Conservation (phyloP, 1,140 invertebrate genomes). For the Trissolcus basalis region DNA sequence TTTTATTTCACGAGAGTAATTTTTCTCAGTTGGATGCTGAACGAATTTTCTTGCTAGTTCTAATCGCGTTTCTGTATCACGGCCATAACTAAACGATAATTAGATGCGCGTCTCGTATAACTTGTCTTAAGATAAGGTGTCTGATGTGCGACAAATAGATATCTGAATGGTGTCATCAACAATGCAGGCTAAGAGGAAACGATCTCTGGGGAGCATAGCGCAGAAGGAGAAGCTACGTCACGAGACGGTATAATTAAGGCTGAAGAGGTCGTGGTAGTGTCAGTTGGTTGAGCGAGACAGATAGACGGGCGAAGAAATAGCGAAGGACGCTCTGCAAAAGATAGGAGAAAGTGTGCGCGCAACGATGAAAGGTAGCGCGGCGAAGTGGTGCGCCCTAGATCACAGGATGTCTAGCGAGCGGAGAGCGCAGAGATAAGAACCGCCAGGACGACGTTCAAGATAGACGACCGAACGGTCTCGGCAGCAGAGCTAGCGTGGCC, state of each 20-base stretch:
- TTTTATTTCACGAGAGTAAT: no score
- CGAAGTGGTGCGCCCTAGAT: conserved; percentile 70
- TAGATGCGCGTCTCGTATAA: conserved; percentile 19
- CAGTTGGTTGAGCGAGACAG: conserved; percentile 30
- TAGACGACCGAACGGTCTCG: conserved; percentile 74
- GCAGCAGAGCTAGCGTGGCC: conserved; percentile 62
- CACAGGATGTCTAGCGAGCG: conserved; percentile 74
- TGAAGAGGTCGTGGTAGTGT: conserved; percentile 51
- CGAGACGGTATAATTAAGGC: conserved; percentile 53
- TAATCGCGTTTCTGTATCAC: conserved; percentile 9
- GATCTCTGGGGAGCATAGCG: conserved; percentile 27
- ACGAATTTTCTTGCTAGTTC: not conserved
- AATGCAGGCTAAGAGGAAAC: conserved; percentile 40
- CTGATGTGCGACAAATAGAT: conserved; percentile 35
- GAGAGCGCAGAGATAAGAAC: conserved; percentile 76
- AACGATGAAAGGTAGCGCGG: conserved; percentile 9
- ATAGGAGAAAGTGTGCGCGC: conserved; percentile 33
- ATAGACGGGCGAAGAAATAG: conserved; percentile 44
- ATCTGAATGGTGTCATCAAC: conserved; percentile 43
- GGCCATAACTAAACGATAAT: conserved; percentile 25
- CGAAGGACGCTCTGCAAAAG: conserved; percentile 27
- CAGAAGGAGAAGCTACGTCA: conserved; percentile 36
- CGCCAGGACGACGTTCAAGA: conserved; percentile 75
- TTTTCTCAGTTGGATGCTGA: no score
- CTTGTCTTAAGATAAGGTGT: conserved; percentile 20